Conservation (phyloP, 92 coral and sea anemone genomes). For the Epizoanthus ramosus region DNA sequence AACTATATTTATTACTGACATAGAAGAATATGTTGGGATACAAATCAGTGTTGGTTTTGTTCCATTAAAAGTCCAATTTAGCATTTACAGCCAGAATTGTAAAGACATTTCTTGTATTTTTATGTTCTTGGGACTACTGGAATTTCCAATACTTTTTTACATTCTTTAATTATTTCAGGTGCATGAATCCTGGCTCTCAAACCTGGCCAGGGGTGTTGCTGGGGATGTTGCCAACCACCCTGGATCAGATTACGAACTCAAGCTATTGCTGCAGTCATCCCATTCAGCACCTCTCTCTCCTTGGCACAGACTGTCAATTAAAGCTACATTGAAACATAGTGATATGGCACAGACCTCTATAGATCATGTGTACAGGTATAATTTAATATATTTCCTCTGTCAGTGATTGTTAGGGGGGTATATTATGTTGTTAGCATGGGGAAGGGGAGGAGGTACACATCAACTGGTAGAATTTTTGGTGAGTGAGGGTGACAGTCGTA, state of each 20-base stretch:
- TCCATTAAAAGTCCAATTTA: too few species aligned
- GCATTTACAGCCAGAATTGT: too few species aligned
- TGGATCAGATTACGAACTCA: constrained; percentile 78
- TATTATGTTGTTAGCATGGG: too few species aligned
- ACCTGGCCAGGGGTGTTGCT: constrained; percentile 17
- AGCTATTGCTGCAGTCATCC: constrained; percentile 83
- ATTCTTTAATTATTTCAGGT: neutral
- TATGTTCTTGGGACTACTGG: neutral
- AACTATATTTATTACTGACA: too few species aligned
- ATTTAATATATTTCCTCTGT: too few species aligned
- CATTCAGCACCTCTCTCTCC: constrained; percentile 81
- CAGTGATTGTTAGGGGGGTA: too few species aligned
- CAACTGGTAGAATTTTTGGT: too few species aligned
- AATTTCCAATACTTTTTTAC: neutral
- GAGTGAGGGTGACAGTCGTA: too few species aligned
- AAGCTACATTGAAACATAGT: constrained; percentile 63
- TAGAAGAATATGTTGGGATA: too few species aligned
- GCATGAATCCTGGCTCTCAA: constrained; percentile 32
- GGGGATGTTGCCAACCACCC: constrained; percentile 36
- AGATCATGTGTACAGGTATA: neutral
- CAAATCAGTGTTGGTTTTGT: too few species aligned
- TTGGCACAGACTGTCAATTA: constrained; percentile 79
- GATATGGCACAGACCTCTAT: neutral
- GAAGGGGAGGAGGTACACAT: too few species aligned
- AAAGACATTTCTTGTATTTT: neutral